Conservation (phyloP, 2,888 invertebrate species). For the Leptinotarsa tumamoca region DNA sequence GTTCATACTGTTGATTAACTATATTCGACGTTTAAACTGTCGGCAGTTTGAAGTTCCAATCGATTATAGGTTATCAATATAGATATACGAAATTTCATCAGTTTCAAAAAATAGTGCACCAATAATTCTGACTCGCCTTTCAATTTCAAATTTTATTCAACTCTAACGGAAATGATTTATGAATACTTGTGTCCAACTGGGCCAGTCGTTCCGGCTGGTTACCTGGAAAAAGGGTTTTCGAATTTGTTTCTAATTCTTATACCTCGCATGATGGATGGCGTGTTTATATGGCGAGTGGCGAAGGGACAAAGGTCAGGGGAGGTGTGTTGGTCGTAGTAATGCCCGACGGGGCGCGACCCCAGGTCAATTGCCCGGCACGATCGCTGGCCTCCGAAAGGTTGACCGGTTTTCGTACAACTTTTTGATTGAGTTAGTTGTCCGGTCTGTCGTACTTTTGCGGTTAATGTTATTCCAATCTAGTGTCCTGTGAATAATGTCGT, state of each 20-base stretch:
- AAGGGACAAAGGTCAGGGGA: constrained; percentile 67
- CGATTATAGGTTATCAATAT: too few species aligned
- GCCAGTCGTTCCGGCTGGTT: constrained; percentile 34
- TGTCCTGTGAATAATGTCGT: constrained; percentile 29
- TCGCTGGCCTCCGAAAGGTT: constrained; percentile 42
- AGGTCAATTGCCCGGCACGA: constrained; percentile 66
- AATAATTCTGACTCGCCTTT: not conserved
- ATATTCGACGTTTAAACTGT: too few species aligned
- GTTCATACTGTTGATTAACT: too few species aligned
- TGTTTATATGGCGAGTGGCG: constrained; percentile 67
- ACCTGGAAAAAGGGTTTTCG: constrained; percentile 44
- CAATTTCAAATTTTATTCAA: not conserved
- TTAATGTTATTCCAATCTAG: constrained; percentile 46
- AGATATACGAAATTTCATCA: too few species aligned
- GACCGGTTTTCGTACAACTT: constrained; percentile 54
- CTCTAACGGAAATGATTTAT: constrained; percentile 32
- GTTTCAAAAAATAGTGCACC: too few species aligned
- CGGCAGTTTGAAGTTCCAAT: too few species aligned
- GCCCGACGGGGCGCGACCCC: constrained; percentile 64
- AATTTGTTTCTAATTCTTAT: constrained; percentile 63
- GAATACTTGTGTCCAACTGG: constrained; percentile 13
- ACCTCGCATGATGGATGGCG: constrained; percentile 63
- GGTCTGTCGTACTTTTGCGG: constrained; percentile 46
- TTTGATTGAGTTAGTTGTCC: constrained; percentile 58
- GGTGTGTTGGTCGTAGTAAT: constrained; percentile 66